phyloP scores from a whole-genome alignment of 37 sponge, comb jelly and placozoan species.

The Ephydatia muelleri region DNA sequence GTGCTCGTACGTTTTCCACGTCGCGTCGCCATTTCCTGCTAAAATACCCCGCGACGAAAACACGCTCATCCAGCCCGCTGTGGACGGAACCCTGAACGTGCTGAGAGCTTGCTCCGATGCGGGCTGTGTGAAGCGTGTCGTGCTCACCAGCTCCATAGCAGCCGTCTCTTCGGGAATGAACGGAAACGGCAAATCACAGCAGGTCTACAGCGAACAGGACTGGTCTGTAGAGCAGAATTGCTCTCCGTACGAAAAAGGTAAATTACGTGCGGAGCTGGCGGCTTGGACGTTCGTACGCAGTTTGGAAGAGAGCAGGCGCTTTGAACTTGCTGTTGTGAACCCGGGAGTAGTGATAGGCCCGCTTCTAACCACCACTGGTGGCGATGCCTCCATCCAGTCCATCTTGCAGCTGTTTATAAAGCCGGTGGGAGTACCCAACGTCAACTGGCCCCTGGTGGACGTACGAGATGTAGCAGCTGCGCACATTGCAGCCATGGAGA shows the following conservation, averaged over 20 bases:
- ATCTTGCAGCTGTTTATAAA: conserved; percentile 37
- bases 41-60: conserved; percentile 26
- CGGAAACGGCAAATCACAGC: conserved; percentile 39
- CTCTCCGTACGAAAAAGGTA: conserved; percentile 78
- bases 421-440: conserved; percentile 57
- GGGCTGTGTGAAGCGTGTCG: conserved; percentile 82
- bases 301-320: conserved; percentile 54
- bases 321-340: conserved; percentile 84
- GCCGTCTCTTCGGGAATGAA: conserved; percentile 67
- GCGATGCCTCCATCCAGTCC: conserved; percentile 22
- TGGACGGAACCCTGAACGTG: conserved; percentile 79
- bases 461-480: conserved; percentile 91
- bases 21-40: conserved; percentile 86
- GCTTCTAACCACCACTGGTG: conserved; percentile 46
- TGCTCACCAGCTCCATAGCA: conserved; percentile 86
- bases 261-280: conserved; percentile 78
- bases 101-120: conserved; percentile 81
- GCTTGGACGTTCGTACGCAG: conserved; percentile 84
- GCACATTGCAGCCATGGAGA: conserved; percentile 82
- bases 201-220: conserved; percentile 78
- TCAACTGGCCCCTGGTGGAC: conserved; percentile 63
- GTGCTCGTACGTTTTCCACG: conserved; percentile 85
- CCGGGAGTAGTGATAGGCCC: conserved; percentile 83
- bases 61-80: conserved; percentile 64
- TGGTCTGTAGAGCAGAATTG: conserved; percentile 60